Conservation (phyloP, 2,797 vertebrate genomes). For the Spondyliosoma cantharus region DNA sequence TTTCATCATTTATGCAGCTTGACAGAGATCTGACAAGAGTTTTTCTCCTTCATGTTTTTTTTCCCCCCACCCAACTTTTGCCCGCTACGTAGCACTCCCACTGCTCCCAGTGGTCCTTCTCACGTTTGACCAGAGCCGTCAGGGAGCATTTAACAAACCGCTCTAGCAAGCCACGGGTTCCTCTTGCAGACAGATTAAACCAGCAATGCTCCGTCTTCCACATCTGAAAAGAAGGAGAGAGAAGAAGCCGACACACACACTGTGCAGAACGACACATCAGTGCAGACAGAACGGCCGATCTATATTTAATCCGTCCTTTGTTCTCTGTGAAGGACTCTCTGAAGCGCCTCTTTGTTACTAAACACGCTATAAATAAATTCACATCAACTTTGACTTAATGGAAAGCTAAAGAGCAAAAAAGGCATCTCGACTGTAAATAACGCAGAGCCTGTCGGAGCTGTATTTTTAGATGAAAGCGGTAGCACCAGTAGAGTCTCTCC, state of each 20-base stretch:
- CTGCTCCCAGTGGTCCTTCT: not conserved
- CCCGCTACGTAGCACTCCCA: not conserved
- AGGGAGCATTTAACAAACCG: not conserved
- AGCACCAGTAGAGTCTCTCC: not conserved
- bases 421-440: constrained; percentile 43
- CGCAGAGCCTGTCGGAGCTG: not conserved
- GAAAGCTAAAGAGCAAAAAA: constrained; percentile 53
- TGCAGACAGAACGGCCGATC: constrained; percentile 29
- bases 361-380: constrained; percentile 62
- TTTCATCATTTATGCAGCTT: constrained; percentile 15
- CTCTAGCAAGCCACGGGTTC: not conserved
- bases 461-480: constrained; percentile 58
- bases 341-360: constrained; percentile 31
- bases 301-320: constrained; percentile 60
- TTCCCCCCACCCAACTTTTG: not conserved
- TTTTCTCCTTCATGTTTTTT: constrained; percentile 5
- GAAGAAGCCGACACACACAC: not conserved
- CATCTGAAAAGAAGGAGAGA: constrained; percentile 2
- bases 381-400: constrained; percentile 44
- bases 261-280: not conserved
- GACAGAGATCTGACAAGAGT: constrained; percentile 8
- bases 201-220: not conserved
- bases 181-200: not conserved
- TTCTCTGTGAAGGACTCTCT: constrained; percentile 23
- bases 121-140: constrained; percentile 23